Evolutionary conservation across 1,140 invertebrate genomes (phyloP), one percentile per base, ranked within the genome.

Genomic region (Caenorhabditis remanei): DNA sequence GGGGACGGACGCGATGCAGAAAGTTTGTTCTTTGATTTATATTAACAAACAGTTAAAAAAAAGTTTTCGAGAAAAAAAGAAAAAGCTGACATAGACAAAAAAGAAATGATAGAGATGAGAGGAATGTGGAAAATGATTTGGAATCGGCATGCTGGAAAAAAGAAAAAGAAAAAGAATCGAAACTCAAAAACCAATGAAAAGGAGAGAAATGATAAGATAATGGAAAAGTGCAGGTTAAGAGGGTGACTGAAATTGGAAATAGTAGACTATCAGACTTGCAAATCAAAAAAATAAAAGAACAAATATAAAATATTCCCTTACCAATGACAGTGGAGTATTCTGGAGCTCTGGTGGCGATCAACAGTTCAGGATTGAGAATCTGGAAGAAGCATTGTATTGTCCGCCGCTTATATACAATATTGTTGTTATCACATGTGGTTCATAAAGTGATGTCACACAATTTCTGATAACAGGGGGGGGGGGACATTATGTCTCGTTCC

Each of bases 11-110:
- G 46, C 67, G 43, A 79, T 79, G 21, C 71, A 79, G 43, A 79
- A 79, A 79, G 71, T 48, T 79, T 79, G 71, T 79, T 79, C 71
- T 79, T 79, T 79, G 71, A 50, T 79, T 79, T 79, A 79, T 79
- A 32, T 79, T 79, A 79, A 50, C 71, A 79, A 79, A 79, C 71
- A 79, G 71, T 79, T n/a, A n/a, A 48, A 79, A 48, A 79, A 50
- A 50, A 79, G 4, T 32, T 3, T 21, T 58, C 55, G 24, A 32
- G 32, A 32, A 43, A 41, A 83, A 83, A 85, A 19, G 55, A n/a
- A 19, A 83, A 83, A 85, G 21, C 61, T 63, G 11, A 32, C 21
- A 58, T n/a, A n/a, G 8, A n/a, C n/a, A 32, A 21, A n/a, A n/a
- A n/a, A n/a, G n/a, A n/a, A n/a, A n/a, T n/a, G n/a, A n/a, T n/a